phyloP scores from a whole-genome alignment of 2,797 vertebrate species.

The Percopsis omiscomaycus region DNA sequence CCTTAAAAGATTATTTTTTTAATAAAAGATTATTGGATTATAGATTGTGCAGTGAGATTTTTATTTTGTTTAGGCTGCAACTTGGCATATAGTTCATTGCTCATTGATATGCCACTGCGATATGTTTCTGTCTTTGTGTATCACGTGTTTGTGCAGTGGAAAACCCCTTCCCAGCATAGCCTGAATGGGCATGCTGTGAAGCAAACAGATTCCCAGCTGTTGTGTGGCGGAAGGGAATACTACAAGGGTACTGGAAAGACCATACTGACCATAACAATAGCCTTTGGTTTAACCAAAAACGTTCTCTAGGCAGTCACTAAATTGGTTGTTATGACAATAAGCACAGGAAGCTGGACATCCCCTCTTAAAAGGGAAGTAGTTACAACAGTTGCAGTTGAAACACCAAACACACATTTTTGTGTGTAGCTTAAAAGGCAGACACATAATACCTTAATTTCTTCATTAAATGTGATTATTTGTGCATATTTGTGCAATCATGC shows the following conservation, averaged over 20 bases:
- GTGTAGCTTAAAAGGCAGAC: conserved; percentile 2
- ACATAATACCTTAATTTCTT: background rate
- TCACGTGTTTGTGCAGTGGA: conserved; percentile 64
- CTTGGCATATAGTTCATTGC: conserved; percentile 38
- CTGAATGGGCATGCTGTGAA: conserved; percentile 71
- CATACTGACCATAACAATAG: conserved; percentile 17
- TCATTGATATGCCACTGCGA: conserved; percentile 46
- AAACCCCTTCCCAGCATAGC: conserved; percentile 72
- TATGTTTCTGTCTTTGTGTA: conserved; percentile 41
- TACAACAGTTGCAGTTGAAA: conserved; percentile 26
- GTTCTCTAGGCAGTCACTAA: conserved; percentile 26
- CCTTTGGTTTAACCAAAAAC: conserved; percentile 34
- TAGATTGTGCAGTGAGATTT: conserved; percentile 34
- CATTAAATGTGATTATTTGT: too few relatives aligned
- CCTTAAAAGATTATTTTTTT: conserved; percentile 70
- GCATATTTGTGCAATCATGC: too few relatives aligned
- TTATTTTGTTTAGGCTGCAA: conserved; percentile 28
- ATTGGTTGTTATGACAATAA: conserved; percentile 60
- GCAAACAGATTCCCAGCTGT: conserved; percentile 78
- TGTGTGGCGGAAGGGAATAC: conserved; percentile 57
- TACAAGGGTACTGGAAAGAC: conserved; percentile 32
- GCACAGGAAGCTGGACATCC: conserved; percentile 74
- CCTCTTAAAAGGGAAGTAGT: conserved; percentile 66
- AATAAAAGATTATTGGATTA: conserved; percentile 66
- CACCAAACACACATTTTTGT: conserved; percentile 25